Evolutionary conservation across 2,797 vertebrate species (phyloP).

Genomic region (Typhlichthys subterraneus): DNA sequence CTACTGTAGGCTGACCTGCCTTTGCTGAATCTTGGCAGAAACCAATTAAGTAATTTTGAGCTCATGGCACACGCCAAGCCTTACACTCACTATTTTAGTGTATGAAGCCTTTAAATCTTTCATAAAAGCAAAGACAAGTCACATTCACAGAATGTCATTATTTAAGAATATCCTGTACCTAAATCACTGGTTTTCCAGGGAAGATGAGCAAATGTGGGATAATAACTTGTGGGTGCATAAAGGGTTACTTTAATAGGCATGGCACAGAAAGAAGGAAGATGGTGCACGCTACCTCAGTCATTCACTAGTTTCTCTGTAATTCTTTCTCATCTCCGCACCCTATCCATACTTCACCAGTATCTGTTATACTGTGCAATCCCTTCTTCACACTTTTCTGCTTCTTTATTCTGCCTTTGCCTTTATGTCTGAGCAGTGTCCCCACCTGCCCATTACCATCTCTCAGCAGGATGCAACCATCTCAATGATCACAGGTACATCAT

Average conservation of each 20-base stretch:
- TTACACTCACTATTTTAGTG: neutral
- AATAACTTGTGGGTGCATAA: conserved; percentile 9
- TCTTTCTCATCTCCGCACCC: conserved; percentile 26
- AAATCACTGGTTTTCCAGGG: neutral
- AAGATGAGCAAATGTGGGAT: neutral
- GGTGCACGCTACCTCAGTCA: conserved; percentile 10
- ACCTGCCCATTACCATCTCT: conserved; percentile 36
- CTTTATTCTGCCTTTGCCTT: conserved; percentile 27
- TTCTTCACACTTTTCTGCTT: conserved; percentile 16
- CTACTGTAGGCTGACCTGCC: neutral
- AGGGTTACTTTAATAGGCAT: conserved; percentile 1
- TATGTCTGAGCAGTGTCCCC: conserved; percentile 27
- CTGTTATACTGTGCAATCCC: conserved; percentile 23
- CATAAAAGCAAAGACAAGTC: neutral
- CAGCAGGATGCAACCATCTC: conserved; percentile 38
- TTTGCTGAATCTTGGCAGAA: neutral
- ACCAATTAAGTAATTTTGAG: neutral
- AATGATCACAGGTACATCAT: conserved; percentile 40
- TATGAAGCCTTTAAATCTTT: neutral
- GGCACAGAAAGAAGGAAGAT: neutral
- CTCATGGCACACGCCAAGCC: neutral
- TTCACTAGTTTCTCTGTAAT: conserved; percentile 25
- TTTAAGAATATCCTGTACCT: conserved; percentile 1
- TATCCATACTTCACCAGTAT: conserved; percentile 18
- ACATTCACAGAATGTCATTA: neutral